A percentile compares a stretch with the other conserved stretches of the same genome.
Evolutionary conservation across 2,888 invertebrate genomes (phyloP).

Genomic region (Eristalis tenax): DNA sequence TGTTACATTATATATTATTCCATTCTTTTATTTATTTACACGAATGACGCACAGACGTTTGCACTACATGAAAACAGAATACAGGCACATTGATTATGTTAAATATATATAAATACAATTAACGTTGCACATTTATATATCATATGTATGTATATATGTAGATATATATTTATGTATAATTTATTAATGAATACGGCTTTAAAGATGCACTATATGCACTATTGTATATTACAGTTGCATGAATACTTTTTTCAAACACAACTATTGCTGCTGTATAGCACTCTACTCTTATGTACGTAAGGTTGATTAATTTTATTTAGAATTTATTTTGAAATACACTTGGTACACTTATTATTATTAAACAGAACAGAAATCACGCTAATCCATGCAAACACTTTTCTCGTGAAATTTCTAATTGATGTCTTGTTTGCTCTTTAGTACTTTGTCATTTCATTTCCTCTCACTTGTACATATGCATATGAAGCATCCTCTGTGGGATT

Average conservation of each 20-base stretch:
- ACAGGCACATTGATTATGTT: slow-evolving; percentile 72
- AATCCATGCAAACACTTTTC: neutral
- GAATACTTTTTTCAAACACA: slow-evolving; percentile 26
- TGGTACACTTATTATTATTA: slow-evolving; percentile 15
- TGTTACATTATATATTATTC: slow-evolving; percentile 55
- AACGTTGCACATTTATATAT: slow-evolving; percentile 53
- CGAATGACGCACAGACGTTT: slow-evolving; percentile 62
- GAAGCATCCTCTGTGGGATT: neutral
- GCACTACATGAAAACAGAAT: slow-evolving; percentile 70
- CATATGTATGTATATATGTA: slow-evolving; percentile 19
- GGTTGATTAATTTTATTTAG: slow-evolving; percentile 45
- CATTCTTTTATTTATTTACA: slow-evolving; percentile 58
- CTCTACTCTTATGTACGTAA: slow-evolving; percentile 14
- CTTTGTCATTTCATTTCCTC: neutral
- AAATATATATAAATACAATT: slow-evolving; percentile 55
- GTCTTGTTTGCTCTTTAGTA: neutral
- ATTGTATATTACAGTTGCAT: slow-evolving; percentile 39
- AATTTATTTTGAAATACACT: slow-evolving; percentile 54
- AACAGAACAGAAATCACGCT: slow-evolving; percentile 10
- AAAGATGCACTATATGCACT: slow-evolving; percentile 51
- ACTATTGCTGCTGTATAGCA: slow-evolving; percentile 45
- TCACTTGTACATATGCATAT: neutral
- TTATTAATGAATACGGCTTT: slow-evolving; percentile 56
- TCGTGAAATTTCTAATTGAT: neutral
- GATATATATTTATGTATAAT: slow-evolving; percentile 17